These are phyloP conservation scores for Cydia splendana DNA, from an alignment of 1,140 invertebrate species.

Conservation along the genomic window DNA sequence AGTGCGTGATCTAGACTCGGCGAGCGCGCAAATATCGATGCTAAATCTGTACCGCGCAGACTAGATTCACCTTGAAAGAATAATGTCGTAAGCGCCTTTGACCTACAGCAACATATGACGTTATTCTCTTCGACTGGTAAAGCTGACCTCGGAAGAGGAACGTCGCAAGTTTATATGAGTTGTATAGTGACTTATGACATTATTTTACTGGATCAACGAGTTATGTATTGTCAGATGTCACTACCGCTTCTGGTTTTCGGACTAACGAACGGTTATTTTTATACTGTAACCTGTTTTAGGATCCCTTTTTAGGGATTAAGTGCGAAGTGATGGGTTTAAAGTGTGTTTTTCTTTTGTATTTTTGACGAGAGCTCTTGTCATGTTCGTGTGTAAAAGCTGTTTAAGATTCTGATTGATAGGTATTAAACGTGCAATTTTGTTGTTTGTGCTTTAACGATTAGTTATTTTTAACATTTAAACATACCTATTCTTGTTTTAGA, in stretches of 20 bases:
- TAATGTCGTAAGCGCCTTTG: conserved; percentile 1
- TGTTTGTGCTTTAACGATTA: not conserved
- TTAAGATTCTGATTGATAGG: not conserved
- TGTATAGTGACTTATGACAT: not conserved
- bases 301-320: conserved; percentile 25
- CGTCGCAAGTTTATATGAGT: not conserved
- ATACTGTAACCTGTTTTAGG: conserved; percentile 51
- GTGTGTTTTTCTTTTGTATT: conserved; percentile 1
- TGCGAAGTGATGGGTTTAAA: conserved; percentile 12
- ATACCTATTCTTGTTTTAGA: too few relatives aligned
- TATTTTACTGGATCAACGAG: conserved; percentile 36
- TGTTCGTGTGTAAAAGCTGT: not conserved
- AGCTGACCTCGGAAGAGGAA: not conserved
- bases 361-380: conserved; percentile 2
- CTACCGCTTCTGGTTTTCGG: conserved; percentile 59
- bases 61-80: conserved; percentile 4
- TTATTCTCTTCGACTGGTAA: not conserved
- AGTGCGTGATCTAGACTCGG: conserved; percentile 42
- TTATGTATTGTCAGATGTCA: conserved; percentile 61
- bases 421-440: not conserved
- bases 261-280: conserved; percentile 54
- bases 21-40: conserved; percentile 61
- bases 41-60: conserved; percentile 57
- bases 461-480: too few relatives aligned
- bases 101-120: not conserved